Conservation (phyloP, 2,797 vertebrate species). For the Lepilemur septentrionalis region DNA sequence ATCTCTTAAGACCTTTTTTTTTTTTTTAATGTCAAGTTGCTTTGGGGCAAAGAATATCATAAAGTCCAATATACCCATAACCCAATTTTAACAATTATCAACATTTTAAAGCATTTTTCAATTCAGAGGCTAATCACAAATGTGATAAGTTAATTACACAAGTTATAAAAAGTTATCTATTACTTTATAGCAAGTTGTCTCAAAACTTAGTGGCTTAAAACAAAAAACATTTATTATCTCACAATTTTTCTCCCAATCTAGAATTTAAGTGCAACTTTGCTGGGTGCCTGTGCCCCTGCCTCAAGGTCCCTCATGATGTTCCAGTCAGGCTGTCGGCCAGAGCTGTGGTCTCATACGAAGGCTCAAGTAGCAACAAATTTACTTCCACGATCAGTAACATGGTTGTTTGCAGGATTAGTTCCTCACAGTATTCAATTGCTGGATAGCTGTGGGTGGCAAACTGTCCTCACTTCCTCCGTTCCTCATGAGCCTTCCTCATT, state of each 20-base stretch:
- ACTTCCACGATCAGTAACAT: background rate
- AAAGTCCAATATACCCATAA: background rate
- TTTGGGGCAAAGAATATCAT: background rate
- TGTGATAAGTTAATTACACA: background rate
- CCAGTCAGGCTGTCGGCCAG: background rate
- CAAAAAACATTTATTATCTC: background rate
- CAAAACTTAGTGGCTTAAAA: background rate
- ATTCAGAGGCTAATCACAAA: background rate
- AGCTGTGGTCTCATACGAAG: background rate
- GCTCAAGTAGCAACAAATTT: background rate
- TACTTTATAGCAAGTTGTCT: background rate
- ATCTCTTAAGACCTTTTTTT: background rate
- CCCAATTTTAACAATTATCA: background rate
- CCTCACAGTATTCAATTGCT: background rate
- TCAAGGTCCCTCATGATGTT: background rate
- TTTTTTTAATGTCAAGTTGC: background rate
- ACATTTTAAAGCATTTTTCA: background rate
- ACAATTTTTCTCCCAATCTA: background rate
- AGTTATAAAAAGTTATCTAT: background rate
- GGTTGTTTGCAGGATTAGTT: background rate
- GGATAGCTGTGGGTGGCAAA: background rate
- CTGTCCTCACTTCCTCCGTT: background rate
- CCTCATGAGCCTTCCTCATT: background rate
- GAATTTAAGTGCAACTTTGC: background rate
- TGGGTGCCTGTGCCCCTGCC: fast-evolving